Evolutionary conservation across 2,113 vertebrate species (phyloP).

Genomic region (Oreochromis aureus): DNA sequence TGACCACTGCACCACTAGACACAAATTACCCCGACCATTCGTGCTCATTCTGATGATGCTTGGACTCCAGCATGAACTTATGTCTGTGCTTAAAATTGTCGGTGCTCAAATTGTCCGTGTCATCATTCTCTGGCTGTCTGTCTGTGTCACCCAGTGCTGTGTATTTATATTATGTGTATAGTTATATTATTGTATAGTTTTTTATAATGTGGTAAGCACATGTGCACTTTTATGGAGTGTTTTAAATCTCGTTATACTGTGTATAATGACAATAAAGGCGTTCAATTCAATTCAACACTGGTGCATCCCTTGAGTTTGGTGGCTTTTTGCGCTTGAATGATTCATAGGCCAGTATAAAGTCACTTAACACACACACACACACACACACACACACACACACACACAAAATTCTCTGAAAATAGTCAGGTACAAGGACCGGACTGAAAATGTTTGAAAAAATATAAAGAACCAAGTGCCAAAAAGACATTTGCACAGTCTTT

Average conservation of each 20-base stretch:
- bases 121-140: background rate
- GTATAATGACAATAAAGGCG: background rate
- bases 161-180: background rate
- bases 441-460: background rate
- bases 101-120: background rate
- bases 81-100: background rate
- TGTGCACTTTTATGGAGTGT: accelerated
- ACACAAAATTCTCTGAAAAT: background rate
- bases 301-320: background rate
- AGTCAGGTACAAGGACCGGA: background rate
- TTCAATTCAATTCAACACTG: background rate
- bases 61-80: too few species aligned
- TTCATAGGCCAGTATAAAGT: background rate
- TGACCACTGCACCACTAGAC: background rate
- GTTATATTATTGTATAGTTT: background rate
- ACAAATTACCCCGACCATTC: background rate
- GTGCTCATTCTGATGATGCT: too few species aligned
- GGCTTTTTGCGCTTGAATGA: accelerated
- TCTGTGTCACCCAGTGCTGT: background rate
- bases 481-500: background rate
- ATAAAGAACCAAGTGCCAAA: accelerated
- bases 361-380: background rate
- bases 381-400: too few species aligned
- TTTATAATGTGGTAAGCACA: background rate
- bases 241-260: background rate